A percentile compares a stretch with the other conserved stretches of the same genome.
Evolutionary conservation across 2,113 vertebrate species (phyloP).

Genomic region (Dendrocopos noguchii): DNA sequence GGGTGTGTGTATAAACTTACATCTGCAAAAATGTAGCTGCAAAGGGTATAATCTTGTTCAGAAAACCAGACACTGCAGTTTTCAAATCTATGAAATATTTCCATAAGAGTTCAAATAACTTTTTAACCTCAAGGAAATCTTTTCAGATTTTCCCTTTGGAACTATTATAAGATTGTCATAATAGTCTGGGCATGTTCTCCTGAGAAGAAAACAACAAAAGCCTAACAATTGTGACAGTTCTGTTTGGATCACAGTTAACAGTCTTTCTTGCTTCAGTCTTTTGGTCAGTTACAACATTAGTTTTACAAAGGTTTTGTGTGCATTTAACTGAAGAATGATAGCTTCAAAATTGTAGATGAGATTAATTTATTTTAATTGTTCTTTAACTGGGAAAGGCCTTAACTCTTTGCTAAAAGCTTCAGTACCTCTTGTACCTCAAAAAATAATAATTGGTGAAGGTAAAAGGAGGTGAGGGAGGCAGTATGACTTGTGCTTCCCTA

Average conservation of each 20-base stretch:
- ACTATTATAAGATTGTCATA: not conserved
- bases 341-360: not conserved
- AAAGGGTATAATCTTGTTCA: not conserved
- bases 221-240: not conserved
- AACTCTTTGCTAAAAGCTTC: not conserved
- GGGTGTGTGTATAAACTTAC: not conserved
- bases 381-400: not conserved
- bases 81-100: not conserved
- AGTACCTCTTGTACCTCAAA: not conserved
- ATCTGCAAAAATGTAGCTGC: not conserved
- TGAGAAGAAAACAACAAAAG: not conserved
- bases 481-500: not conserved
- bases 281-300: not conserved
- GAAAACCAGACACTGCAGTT: not conserved
- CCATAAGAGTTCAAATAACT: not conserved
- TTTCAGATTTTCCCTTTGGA: not conserved
- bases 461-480: not conserved
- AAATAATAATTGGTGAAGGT: not conserved
- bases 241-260: not conserved
- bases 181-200: not conserved
- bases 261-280: not conserved
- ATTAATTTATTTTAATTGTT: not conserved
- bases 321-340: not conserved
- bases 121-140: not conserved
- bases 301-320: not conserved